phyloP scores from a whole-genome alignment of 2,797 vertebrate genomes.

The Chanos chanos region DNA sequence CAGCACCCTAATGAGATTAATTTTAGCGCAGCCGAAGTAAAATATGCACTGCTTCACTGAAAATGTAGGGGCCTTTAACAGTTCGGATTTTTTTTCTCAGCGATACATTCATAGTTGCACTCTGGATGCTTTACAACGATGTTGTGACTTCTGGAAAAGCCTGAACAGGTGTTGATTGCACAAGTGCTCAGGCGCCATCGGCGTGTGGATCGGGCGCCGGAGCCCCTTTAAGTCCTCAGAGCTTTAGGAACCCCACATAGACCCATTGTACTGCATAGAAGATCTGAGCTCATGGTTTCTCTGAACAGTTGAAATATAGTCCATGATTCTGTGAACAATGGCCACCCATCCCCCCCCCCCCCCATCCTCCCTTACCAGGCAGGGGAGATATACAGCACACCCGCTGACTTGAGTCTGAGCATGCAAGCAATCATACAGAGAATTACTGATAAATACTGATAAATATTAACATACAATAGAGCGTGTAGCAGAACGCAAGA shows the following conservation, averaged over 20 bases:
- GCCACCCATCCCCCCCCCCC: constrained; percentile 8
- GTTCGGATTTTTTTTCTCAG: too few relatives aligned
- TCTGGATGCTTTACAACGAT: not conserved
- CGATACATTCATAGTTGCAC: constrained; percentile 17
- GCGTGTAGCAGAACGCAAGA: too few relatives aligned
- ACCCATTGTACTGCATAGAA: constrained; percentile 17
- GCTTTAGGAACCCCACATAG: constrained; percentile 32
- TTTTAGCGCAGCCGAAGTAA: too few relatives aligned
- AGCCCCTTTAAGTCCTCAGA: constrained; percentile 36
- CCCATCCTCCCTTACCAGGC: constrained; percentile 16
- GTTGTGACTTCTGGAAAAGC: constrained; percentile 20
- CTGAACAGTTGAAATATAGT: constrained; percentile 27
- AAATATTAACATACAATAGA: too few relatives aligned
- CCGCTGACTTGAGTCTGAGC: too few relatives aligned
- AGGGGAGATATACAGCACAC: constrained; percentile 18
- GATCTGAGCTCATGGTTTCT: constrained; percentile 30
- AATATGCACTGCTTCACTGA: too few relatives aligned
- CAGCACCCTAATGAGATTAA: too few relatives aligned
- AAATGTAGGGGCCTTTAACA: too few relatives aligned
- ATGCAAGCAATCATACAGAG: too few relatives aligned
- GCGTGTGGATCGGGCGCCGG: constrained; percentile 22
- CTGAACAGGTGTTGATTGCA: constrained; percentile 40
- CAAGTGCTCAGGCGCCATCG: constrained; percentile 19
- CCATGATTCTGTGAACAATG: constrained; percentile 33
- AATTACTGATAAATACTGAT: too few relatives aligned